Evolutionary conservation across 2,888 invertebrate genomes (phyloP), one percentile per base, ranked within the genome.

Genomic region (Trachelus stipa): DNA sequence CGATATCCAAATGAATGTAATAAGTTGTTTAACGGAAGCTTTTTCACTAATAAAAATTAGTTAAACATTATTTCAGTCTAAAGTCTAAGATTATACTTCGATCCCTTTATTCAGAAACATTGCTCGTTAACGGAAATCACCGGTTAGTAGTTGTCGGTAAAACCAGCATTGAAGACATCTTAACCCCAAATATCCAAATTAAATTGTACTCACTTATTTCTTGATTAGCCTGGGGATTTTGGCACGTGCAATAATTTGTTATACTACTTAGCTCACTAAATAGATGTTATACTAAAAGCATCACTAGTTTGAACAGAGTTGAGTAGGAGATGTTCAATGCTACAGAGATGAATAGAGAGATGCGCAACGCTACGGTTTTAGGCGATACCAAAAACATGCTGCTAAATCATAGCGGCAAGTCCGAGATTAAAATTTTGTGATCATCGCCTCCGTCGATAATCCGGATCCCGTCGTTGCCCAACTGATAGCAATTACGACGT

Each of bases 21-120:
- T 88, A 86, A 86, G 84, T 88, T 88, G 87, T 87, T 88, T 88
- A 85, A 86, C 85, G 84, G 82, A 89, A 87, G 88, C 89, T 89
- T 89, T 89, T 89, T 88, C 89, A 89, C 88, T 87, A 89, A 89
- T 89, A 89, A 88, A 87, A 88, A 86, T 87, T 85, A 88, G 87
- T 86, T 86, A 85, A 87, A 87, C 83, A 85, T 86, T 56, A 23
- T 23, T 56, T 6, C 23, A 23, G 40, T 56, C 15, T 56, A 9
- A 23, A 23, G 2, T 23, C 40, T 23, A 56, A 23, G 40, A 56
- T 56, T 56, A 23, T 23, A 9, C 23, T 56, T 6, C 1, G 40
- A 56, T 23, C 40, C 40, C 40, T 56, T 56, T 9, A 56, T 56
- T 9, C 23, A 23, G 40, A 56, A 56, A 56, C 15, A 23, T 56